Evolutionary conservation across 2,888 invertebrate species (phyloP).

Genomic region (Adineta ricciae): DNA sequence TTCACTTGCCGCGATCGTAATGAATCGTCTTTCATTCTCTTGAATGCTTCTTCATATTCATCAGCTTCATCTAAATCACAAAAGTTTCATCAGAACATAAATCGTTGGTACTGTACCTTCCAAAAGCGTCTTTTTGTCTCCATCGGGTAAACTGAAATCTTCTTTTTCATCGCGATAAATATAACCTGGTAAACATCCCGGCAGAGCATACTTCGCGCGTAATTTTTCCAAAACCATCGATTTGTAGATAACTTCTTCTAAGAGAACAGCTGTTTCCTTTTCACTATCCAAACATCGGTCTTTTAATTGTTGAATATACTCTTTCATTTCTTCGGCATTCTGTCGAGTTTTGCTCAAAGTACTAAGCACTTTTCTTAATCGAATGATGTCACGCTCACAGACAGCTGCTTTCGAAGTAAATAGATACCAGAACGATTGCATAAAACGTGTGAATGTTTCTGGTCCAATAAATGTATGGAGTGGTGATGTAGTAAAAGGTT

Average conservation of each 20-base stretch:
- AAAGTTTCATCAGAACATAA: background rate
- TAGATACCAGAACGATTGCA: conserved; percentile 44
- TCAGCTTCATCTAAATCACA: conserved; percentile 44
- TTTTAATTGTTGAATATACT: conserved; percentile 43
- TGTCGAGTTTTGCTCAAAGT: conserved; percentile 46
- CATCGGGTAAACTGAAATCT: conserved; percentile 14
- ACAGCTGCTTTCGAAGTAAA: conserved; percentile 43
- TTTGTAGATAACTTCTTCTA: conserved; percentile 42
- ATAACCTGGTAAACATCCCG: conserved; percentile 12
- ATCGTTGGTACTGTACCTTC: background rate
- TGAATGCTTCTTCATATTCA: conserved; percentile 49
- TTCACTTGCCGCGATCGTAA: conserved; percentile 46
- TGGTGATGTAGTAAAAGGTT: conserved; percentile 36
- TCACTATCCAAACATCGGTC: conserved; percentile 44
- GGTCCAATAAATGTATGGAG: conserved; percentile 47
- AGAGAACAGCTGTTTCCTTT: conserved; percentile 40
- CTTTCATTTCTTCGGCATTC: conserved; percentile 46
- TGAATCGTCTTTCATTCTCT: conserved; percentile 46
- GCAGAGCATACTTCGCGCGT: conserved; percentile 35
- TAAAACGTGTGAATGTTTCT: conserved; percentile 45
- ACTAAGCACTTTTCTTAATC: conserved; percentile 46
- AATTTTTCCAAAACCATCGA: conserved; percentile 43
- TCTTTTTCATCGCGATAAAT: conserved; percentile 12
- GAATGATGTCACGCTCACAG: conserved; percentile 43
- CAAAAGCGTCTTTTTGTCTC: background rate